A percentile compares a stretch with the other conserved stretches of the same genome.
These are phyloP conservation scores for Lottia gigantea DNA, from an alignment of 2,888 invertebrate species.

Conservation along the genomic window DNA sequence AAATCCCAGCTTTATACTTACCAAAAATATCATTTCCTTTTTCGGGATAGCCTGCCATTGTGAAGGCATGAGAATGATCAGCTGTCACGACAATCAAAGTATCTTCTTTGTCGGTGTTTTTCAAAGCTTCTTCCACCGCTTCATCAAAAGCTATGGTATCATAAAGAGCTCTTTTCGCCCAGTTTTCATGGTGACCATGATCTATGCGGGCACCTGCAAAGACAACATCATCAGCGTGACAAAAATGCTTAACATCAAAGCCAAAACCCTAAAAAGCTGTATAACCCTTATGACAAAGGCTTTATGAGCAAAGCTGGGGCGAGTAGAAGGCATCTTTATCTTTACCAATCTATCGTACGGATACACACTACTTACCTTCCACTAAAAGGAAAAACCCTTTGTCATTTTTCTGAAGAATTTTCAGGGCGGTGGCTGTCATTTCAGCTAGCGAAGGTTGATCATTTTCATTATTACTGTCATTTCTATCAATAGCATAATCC, in stretches of 20 bases:
- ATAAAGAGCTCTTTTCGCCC: slow-evolving; percentile 74
- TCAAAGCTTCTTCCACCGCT: slow-evolving; percentile 75
- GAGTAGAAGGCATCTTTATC: too few relatives aligned
- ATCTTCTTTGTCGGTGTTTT: slow-evolving; percentile 74
- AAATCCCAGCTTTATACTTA: slow-evolving; percentile 11
- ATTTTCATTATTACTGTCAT: slow-evolving; percentile 31
- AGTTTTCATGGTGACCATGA: slow-evolving; percentile 75
- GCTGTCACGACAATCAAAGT: slow-evolving; percentile 79
- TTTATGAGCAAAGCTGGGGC: too few relatives aligned
- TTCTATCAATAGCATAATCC: slow-evolving; percentile 76
- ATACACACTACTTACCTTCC: slow-evolving; percentile 67
- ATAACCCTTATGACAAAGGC: too few relatives aligned
- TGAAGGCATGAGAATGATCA: slow-evolving; percentile 68
- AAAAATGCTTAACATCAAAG: not conserved
- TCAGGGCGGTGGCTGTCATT: slow-evolving; percentile 83
- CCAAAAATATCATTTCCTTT: slow-evolving; percentile 57
- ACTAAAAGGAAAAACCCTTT: slow-evolving; percentile 83
- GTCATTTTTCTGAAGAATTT: slow-evolving; percentile 75
- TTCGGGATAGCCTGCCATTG: slow-evolving; percentile 60
- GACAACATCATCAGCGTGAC: not conserved
- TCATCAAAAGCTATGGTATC: slow-evolving; percentile 84
- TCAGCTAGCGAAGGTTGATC: slow-evolving; percentile 80
- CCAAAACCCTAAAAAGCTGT: too few relatives aligned
- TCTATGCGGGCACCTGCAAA: slow-evolving; percentile 63
- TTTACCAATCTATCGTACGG: too few relatives aligned